Conservation (phyloP, 2,797 vertebrate species). For the Hyperoplus lanceolatus region DNA sequence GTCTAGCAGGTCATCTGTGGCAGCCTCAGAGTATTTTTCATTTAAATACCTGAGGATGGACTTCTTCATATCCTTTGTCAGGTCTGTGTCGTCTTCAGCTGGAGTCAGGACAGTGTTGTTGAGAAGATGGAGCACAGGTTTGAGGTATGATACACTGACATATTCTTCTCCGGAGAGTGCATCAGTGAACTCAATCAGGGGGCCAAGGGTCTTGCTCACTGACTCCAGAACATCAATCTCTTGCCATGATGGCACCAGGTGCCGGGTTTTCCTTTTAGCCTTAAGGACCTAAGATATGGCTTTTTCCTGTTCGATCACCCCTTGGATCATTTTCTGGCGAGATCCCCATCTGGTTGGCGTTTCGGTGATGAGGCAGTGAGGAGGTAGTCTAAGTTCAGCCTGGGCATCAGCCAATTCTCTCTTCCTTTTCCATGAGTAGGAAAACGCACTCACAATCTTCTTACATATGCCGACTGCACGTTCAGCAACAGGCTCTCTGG, state of each 20-base stretch:
- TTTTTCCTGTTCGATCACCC: constrained; percentile 30
- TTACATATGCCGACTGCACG: background rate
- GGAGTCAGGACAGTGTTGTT: too few relatives aligned
- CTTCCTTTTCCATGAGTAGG: background rate
- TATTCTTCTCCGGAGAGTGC: constrained; percentile 5
- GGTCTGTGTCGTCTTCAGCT: too few relatives aligned
- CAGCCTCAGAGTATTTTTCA: too few relatives aligned
- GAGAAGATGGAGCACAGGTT: constrained; percentile 2
- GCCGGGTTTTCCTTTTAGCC: constrained; percentile 13
- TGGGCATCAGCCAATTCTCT: background rate
- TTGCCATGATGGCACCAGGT: constrained; percentile 29
- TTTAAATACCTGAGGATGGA: too few relatives aligned
- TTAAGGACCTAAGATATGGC: constrained; percentile 12
- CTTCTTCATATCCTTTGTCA: too few relatives aligned
- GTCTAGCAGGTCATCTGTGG: too few relatives aligned
- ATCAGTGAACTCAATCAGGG: constrained; percentile 18
- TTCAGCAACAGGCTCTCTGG: background rate
- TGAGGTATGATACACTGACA: constrained; percentile 17
- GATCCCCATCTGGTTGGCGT: constrained; percentile 28
- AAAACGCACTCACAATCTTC: background rate
- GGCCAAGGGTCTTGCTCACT: constrained; percentile 15
- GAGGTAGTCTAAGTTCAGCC: constrained; percentile 24
- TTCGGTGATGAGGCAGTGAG: constrained; percentile 26
- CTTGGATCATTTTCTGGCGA: constrained; percentile 13
- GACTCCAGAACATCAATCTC: constrained; percentile 16